A percentile compares a stretch with the other conserved stretches of the same genome.
phyloP scores from a whole-genome alignment of 2,888 invertebrate genomes.

The Auanema freiburgensis region DNA sequence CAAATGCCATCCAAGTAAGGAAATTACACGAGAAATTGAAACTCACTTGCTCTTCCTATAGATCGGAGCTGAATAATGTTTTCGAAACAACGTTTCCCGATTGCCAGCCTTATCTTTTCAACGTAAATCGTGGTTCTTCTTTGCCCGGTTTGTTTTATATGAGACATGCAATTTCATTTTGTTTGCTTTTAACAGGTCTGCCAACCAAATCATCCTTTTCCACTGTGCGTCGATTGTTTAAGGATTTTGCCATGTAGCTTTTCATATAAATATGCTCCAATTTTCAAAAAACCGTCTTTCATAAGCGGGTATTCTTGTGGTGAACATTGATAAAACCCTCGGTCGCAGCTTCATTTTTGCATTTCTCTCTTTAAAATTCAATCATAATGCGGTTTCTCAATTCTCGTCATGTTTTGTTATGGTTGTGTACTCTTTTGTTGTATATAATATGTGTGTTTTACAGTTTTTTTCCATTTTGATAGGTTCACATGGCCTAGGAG shows the following conservation, averaged over 20 bases:
- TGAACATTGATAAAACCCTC: no score
- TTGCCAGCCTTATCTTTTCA: slow-evolving; percentile 94
- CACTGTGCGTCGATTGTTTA: slow-evolving; percentile 15
- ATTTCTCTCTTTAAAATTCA: no score
- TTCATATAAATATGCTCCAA: no score
- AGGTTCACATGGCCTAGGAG: no score
- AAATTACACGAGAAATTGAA: not conserved
- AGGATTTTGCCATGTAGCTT: slow-evolving; percentile 18
- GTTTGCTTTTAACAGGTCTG: slow-evolving; percentile 7
- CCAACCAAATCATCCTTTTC: slow-evolving; percentile 16
- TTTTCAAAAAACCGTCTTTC: no score
- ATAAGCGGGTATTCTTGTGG: no score
- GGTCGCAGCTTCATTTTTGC: no score
- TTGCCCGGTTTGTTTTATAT: slow-evolving; percentile 26
- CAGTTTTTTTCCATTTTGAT: no score
- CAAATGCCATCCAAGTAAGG: slow-evolving; percentile 71
- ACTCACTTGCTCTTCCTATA: slow-evolving; percentile 5
- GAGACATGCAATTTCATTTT: slow-evolving; percentile 5
- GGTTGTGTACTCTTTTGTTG: no score
- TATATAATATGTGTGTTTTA: no score
- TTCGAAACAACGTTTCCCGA: slow-evolving; percentile 91
- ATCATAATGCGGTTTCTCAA: no score
- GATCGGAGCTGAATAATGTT: slow-evolving; percentile 82
- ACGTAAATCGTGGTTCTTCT: slow-evolving; percentile 71
- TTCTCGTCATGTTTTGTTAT: no score